Base-by-base conservation (phyloP, 2,888 invertebrate genomes). In the Dolichomitus sp. region DNA sequence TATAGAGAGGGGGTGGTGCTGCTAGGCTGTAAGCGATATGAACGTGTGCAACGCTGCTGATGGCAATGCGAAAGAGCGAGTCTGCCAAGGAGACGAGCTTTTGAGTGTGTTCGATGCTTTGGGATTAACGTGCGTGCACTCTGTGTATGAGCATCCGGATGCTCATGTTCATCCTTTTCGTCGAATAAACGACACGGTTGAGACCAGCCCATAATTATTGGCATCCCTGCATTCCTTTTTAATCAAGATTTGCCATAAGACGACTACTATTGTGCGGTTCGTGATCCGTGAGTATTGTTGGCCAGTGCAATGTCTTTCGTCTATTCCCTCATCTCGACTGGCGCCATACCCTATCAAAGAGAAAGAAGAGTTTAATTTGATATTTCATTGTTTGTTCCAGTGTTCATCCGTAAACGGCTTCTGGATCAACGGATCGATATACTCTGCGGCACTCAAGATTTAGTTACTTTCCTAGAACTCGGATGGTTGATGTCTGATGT, bases 71-170 rank as follows among this genome's bases (percentile, higher is more conserved):
- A 82, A 77, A 69, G 72, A 80, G 37, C 75, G 73, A 50, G 61
- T 61, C 33, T 52, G 48, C 37, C 30, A 52, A 57, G 69, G 72
- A 81, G 76, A 78, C 61, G 27, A 81, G 75, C 63, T 77, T 80
- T 77, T 70, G 17, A 77, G 77, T 80, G 80, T 73, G 54, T 83
- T 83, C 77, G 83, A 74, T 77, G 80, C 69, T 80, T 14, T 45
- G 54, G 40, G 50, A 30, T 54, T 59, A 17, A 75, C 27, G 80
- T 80, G 83, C 80, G 84, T 84, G 83, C 79, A 81, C 80, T 82
- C 82, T 23, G 57, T n/a, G 57, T 12, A 45, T 66, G 45, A 23
- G 57, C 27, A 11, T 59, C 42, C 23, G 4, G 4, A 27, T 50
- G 11, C 45, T 23, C 11, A 12, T 27, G n/a, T 17, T 19, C 23